Evolutionary conservation across 2,113 vertebrate species (phyloP).

Genomic region (Heteronetta atricapilla): DNA sequence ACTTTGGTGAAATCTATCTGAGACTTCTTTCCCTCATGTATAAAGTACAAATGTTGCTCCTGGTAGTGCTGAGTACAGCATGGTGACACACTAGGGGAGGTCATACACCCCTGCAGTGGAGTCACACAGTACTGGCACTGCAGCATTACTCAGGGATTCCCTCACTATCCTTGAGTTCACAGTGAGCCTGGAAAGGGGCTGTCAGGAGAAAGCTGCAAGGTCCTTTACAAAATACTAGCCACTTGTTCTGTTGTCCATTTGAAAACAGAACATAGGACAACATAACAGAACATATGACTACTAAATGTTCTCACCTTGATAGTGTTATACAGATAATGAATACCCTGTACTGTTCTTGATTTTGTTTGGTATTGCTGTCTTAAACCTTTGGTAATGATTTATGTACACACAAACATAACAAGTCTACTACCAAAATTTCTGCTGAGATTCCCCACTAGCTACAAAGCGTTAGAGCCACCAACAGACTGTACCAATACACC

Average conservation of each 20-base stretch:
- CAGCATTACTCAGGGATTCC: neutral
- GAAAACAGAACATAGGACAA: too few relatives aligned
- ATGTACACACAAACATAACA: rapidly evolving
- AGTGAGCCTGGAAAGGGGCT: neutral
- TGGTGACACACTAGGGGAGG: neutral
- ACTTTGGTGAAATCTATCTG: neutral
- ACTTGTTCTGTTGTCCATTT: neutral
- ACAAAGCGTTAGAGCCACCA: neutral
- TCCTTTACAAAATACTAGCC: neutral
- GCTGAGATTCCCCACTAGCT: neutral
- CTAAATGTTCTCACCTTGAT: neutral
- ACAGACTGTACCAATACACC: neutral
- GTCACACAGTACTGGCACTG: rapidly evolving
- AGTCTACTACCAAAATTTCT: neutral
- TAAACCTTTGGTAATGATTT: neutral
- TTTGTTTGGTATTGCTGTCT: neutral
- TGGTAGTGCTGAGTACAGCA: neutral
- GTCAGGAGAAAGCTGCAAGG: neutral
- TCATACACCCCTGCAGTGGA: neutral
- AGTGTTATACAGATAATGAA: neutral
- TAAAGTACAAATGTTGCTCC: neutral
- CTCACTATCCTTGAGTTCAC: neutral
- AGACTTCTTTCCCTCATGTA: neutral
- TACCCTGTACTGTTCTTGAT: neutral
- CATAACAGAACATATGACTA: too few relatives aligned